These are phyloP conservation scores for Stegostoma tigrinum DNA, from an alignment of 2,113 vertebrate species.

Conservation along the genomic window DNA sequence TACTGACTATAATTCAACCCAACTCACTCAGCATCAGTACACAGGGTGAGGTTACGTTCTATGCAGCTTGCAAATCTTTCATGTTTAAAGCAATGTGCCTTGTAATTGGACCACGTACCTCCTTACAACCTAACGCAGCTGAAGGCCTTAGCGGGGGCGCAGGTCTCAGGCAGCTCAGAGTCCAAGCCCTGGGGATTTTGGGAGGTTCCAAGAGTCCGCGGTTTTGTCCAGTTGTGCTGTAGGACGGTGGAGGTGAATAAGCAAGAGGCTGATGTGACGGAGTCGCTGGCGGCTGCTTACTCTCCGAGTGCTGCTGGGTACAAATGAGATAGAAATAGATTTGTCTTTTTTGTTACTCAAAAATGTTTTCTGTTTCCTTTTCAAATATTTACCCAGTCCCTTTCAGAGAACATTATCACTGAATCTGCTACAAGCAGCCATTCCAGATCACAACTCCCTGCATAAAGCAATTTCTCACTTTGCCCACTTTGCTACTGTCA, in stretches of 20 bases:
- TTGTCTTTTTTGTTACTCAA: background rate
- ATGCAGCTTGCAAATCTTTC: background rate
- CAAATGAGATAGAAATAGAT: background rate
- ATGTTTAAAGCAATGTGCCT: background rate
- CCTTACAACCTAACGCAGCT: slow-evolving; percentile 90
- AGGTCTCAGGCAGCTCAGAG: slow-evolving; percentile 89
- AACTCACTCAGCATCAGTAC: background rate
- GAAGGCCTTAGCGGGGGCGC: slow-evolving; percentile 91
- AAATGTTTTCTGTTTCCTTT: background rate
- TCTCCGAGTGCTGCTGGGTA: slow-evolving; percentile 40
- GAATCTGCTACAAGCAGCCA: background rate
- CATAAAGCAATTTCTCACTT: background rate
- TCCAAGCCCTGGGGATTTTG: slow-evolving; percentile 90
- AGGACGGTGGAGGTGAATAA: slow-evolving; percentile 61
- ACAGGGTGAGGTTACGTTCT: background rate
- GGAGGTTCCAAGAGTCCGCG: slow-evolving; percentile 86
- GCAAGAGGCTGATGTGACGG: slow-evolving; percentile 59
- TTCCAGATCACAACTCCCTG: background rate
- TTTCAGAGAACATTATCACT: background rate
- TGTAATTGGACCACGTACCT: slow-evolving; percentile 61
- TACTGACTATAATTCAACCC: slow-evolving; percentile 36
- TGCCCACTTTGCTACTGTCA: background rate
- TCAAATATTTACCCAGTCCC: background rate
- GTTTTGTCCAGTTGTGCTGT: slow-evolving; percentile 57
- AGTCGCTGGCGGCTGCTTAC: slow-evolving; percentile 49